Evolutionary conservation across 2,113 vertebrate genomes (phyloP).

Genomic region (Progne subis): DNA sequence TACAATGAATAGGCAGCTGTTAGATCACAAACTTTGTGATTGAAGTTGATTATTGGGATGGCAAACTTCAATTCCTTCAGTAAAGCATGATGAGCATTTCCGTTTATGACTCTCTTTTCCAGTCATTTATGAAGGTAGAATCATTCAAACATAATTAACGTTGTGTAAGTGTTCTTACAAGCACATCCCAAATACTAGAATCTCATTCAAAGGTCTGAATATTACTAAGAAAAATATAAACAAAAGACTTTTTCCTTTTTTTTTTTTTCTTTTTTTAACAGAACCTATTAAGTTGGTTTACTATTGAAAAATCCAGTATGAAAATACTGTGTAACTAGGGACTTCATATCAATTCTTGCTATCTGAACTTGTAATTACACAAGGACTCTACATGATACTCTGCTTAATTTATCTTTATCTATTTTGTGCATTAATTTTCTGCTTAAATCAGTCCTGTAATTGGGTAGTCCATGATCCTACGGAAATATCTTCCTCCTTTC

Average conservation of each 20-base stretch:
- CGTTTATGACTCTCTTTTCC: background rate
- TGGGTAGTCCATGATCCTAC: background rate
- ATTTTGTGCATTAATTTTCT: background rate
- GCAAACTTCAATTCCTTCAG: background rate
- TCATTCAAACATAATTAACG: accelerated
- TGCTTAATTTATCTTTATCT: background rate
- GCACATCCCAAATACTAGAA: background rate
- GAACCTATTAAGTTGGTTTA: background rate
- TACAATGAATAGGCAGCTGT: background rate
- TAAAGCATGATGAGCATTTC: background rate
- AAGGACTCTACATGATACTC: background rate
- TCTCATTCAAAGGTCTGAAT: background rate
- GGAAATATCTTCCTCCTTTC: background rate
- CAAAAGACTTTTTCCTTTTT: background rate
- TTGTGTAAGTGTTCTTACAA: background rate
- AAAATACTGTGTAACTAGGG: background rate
- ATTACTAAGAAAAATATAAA: accelerated
- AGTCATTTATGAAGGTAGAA: background rate
- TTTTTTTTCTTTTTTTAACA: background rate
- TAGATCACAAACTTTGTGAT: background rate
- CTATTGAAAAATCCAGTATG: background rate
- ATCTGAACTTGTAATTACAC: background rate
- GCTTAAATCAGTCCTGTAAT: background rate
- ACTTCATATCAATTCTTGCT: background rate
- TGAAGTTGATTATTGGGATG: background rate